Evolutionary conservation across 2,797 vertebrate genomes (phyloP), one percentile per base, ranked within the genome.

Genomic region (Rhabdomys pumilio): DNA sequence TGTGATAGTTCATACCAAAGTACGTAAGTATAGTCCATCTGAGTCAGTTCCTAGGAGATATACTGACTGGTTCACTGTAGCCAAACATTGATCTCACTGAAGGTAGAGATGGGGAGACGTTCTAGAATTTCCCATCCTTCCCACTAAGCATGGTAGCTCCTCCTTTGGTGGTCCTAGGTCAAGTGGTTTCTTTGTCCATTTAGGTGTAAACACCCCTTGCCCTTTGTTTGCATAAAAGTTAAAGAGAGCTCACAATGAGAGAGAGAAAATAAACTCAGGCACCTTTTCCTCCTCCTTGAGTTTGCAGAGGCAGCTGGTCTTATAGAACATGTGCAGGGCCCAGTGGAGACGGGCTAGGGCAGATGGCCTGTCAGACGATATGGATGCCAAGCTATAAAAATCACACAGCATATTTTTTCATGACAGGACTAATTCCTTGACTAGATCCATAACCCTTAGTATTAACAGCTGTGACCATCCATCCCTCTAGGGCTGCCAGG

Each of bases 361-460:
- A 92, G 92, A 92, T 90, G 92, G 88, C 17, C 81, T 94, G 67
- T 93, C 77, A 81, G 73, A 77, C 50, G 53, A 94, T 59, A 91
- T 83, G 41, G 69, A 80, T 92, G 88, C 90, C 75, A 72, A 55
- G 34, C 47, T 90, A 81, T 72, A 87, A 77, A 93, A 83, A 87
- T 57, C 2, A 1, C 41, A 85, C 50, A 57, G 61, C 44, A 6
- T 63, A n/a, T 94, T 87, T 92, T 94, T 90, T 95, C 34, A 55
- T 61, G 95, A 61, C 76, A 81, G 80, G 65, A 84, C 91, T 88
- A 81, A 77, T 97, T 93, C 53, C 63, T 95, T 77, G 76, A 77
- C 24, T 72, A 91, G 63, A 82, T 67, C 95, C 31, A 26, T 69
- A 55, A 92, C 77, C 44, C 22, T 95, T 20, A 0, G 31, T 41